Percentiles rank a stretch among this genome's conserved stretches.
phyloP scores from a whole-genome alignment of 2,888 invertebrate genomes.

The Perizoma flavofasciatum region DNA sequence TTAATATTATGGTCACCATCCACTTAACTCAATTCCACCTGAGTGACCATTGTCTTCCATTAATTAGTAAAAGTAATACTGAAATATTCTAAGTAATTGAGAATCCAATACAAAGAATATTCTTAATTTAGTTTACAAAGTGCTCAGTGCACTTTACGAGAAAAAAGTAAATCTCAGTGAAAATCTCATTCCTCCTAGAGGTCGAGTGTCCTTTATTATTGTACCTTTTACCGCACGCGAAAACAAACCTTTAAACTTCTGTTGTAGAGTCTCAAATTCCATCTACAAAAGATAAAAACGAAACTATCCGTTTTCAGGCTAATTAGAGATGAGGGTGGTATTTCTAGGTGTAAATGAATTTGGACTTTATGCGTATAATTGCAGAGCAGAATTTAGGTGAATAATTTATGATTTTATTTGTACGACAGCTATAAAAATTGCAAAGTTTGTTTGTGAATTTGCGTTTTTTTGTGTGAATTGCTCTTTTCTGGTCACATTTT shows the following conservation, averaged over 20 bases:
- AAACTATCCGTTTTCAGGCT: conserved; percentile 70
- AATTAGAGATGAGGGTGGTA: conserved; percentile 71
- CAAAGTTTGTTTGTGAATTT: conserved; percentile 32
- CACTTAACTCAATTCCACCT: conserved; percentile 1
- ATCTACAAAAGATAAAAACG: conserved; percentile 36
- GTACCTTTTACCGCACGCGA: conserved; percentile 31
- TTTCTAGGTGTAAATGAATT: conserved; percentile 48
- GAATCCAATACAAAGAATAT: conserved; percentile 21
- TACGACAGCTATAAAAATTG: conserved; percentile 39
- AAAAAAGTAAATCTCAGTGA: conserved; percentile 56
- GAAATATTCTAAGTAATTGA: conserved; percentile 13
- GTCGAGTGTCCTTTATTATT: conserved; percentile 79
- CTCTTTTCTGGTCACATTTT: no score
- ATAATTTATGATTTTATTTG: conserved; percentile 40
- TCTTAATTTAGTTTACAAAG: conserved; percentile 46
- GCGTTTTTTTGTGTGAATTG: neutral
- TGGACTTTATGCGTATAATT: conserved; percentile 47
- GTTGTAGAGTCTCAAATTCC: conserved; percentile 44
- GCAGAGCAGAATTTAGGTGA: conserved; percentile 39
- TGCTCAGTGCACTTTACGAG: conserved; percentile 43
- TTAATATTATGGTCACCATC: neutral
- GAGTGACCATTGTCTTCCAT: neutral
- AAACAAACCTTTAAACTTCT: conserved; percentile 47
- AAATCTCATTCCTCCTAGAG: conserved; percentile 67
- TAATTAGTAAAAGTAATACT: neutral